These are phyloP conservation scores for Diarsia brunnea DNA, from an alignment of 2,888 invertebrate species.

Conservation along the genomic window DNA sequence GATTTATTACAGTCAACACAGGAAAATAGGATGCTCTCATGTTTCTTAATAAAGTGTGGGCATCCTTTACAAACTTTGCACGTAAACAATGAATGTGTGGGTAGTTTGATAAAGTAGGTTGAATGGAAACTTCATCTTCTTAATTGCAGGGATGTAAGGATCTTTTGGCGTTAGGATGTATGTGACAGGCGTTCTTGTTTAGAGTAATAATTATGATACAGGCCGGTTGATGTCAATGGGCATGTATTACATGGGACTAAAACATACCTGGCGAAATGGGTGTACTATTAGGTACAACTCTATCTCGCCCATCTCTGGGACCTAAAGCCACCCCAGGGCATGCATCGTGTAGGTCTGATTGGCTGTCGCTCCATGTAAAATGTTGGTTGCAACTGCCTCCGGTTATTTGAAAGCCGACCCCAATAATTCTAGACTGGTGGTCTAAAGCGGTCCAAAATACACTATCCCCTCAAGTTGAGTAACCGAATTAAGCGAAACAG, in stretches of 20 bases:
- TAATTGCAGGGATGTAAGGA: neutral
- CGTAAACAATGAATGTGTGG: neutral
- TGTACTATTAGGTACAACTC: too few relatives aligned
- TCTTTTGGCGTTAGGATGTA: neutral
- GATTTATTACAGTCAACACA: conserved; percentile 36
- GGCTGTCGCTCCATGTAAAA: neutral
- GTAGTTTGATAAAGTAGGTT: neutral
- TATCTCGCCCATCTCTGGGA: neutral
- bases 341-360: neutral
- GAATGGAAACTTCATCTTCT: neutral
- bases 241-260: too few relatives aligned
- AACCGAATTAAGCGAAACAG: conserved; percentile 25
- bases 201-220: neutral
- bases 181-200: neutral
- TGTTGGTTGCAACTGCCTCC: neutral
- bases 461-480: conserved; percentile 6
- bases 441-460: conserved; percentile 1
- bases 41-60: conserved; percentile 2
- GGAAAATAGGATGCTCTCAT: conserved; percentile 20
- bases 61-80: neutral
- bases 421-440: neutral
- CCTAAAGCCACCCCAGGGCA: neutral
- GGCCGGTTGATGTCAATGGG: too few relatives aligned
- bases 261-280: too few relatives aligned
- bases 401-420: neutral